Evolutionary conservation across 2,113 vertebrate species (phyloP).

Genomic region (Tretioscincus oriximinensis): DNA sequence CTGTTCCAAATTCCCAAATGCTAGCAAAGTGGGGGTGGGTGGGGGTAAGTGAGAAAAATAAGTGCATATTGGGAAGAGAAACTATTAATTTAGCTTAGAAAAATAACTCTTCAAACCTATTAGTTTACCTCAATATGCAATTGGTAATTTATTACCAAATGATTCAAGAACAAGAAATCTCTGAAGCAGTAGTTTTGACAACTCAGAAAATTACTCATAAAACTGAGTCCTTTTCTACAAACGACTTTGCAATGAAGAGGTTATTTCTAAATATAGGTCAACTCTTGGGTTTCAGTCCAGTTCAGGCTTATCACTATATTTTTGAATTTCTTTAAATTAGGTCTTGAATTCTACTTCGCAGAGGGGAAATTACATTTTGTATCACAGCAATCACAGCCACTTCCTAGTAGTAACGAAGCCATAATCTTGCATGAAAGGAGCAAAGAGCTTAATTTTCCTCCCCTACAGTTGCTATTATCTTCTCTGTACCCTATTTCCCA

Average conservation of each 20-base stretch:
- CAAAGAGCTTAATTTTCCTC: background rate
- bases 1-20: no score
- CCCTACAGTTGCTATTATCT: background rate
- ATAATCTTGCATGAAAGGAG: background rate
- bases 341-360: background rate
- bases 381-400: background rate
- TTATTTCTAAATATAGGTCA: background rate
- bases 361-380: background rate
- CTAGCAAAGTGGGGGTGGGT: no score
- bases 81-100: constrained; percentile 23
- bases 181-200: background rate
- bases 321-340: background rate
- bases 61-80: no score
- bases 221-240: background rate
- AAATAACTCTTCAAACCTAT: constrained; percentile 37
- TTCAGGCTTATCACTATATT: background rate
- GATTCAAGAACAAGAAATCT: background rate
- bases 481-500: background rate
- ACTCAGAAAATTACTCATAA: constrained; percentile 21
- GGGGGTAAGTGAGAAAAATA: no score
- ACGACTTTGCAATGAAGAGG: background rate
- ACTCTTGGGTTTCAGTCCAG: background rate
- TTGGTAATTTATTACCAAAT: constrained; percentile 41
- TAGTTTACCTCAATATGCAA: constrained; percentile 46
- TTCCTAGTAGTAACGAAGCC: background rate